Evolutionary conservation across 2,888 invertebrate species (phyloP).

Genomic region (Macropis europaea): DNA sequence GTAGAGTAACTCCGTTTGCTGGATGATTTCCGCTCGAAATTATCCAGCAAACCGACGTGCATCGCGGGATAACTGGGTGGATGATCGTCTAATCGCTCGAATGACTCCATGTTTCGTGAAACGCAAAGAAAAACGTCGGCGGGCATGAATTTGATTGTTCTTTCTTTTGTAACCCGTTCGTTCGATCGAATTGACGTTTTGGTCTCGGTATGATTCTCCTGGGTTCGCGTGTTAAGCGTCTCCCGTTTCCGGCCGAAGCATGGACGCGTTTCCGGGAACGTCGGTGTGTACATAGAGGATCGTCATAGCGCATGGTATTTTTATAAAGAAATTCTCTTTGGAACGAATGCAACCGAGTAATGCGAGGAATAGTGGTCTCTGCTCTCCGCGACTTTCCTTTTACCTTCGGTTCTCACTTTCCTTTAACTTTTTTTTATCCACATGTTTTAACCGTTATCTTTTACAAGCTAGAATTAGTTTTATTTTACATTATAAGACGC

Average conservation of each 20-base stretch:
- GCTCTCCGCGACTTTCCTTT: constrained; percentile 13
- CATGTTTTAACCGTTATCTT: constrained; percentile 12
- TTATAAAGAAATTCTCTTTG: constrained; percentile 54
- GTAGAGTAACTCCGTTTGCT: constrained; percentile 4
- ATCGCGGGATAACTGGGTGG: constrained; percentile 28
- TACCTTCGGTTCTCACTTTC: background rate
- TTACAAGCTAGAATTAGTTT: no score
- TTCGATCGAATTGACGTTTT: background rate
- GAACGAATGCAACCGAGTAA: constrained; percentile 23
- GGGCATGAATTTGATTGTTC: background rate
- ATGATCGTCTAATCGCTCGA: constrained; percentile 11
- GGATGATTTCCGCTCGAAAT: constrained; percentile 19
- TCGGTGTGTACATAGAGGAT: constrained; percentile 52
- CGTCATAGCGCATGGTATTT: constrained; percentile 55
- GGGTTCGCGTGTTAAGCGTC: constrained; percentile 1
- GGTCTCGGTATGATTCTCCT: constrained; percentile 7
- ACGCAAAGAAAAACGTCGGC: background rate
- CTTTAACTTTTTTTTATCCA: background rate
- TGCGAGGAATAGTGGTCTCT: constrained; percentile 21
- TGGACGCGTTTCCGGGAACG: constrained; percentile 29
- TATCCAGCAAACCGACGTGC: constrained; percentile 15
- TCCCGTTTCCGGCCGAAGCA: background rate
- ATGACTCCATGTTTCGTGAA: constrained; percentile 1
- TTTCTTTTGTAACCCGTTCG: background rate
- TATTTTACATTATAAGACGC: constrained; percentile 13